Percentiles rank a stretch among this genome's conserved stretches.
phyloP scores from a whole-genome alignment of 1,140 invertebrate genomes.

The Leucophenga varia region DNA sequence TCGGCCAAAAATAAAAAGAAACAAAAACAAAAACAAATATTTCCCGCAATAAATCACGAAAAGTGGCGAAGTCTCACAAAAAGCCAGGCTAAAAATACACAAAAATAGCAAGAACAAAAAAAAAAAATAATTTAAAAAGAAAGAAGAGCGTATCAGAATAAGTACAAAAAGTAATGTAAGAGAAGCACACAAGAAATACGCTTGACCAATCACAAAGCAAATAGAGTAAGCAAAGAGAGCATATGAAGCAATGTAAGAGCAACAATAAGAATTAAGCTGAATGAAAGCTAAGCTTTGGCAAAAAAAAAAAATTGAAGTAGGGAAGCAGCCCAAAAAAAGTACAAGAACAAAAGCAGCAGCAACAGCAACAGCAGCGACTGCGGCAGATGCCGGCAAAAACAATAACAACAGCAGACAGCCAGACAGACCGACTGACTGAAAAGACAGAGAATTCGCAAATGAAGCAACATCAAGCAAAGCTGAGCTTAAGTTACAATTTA shows the following conservation, averaged over 20 bases:
- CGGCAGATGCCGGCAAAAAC: too few relatives aligned
- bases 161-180: too few relatives aligned
- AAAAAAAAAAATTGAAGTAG: constrained; percentile 29
- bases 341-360: neutral
- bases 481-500: constrained; percentile 37
- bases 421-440: too few relatives aligned
- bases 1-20: constrained; percentile 15
- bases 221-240: neutral
- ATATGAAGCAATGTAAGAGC: constrained; percentile 1
- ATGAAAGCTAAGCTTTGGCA: constrained; percentile 12
- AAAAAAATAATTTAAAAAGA: constrained; percentile 27
- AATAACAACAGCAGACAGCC: too few relatives aligned
- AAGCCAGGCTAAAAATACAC: constrained; percentile 16
- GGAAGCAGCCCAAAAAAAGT: too few relatives aligned
- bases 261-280: constrained; percentile 31
- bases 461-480: constrained; percentile 6
- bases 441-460: constrained; percentile 29
- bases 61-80: constrained; percentile 42
- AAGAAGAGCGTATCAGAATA: constrained; percentile 18
- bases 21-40: constrained; percentile 39
- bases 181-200: too few relatives aligned
- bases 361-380: constrained; percentile 30
- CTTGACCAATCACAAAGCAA: too few relatives aligned
- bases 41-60: constrained; percentile 46
- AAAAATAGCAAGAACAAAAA: constrained; percentile 7